Percentiles rank a stretch among this genome's conserved stretches.
Conservation (phyloP, 1,140 invertebrate species). For the Oryctes rhinoceros region DNA sequence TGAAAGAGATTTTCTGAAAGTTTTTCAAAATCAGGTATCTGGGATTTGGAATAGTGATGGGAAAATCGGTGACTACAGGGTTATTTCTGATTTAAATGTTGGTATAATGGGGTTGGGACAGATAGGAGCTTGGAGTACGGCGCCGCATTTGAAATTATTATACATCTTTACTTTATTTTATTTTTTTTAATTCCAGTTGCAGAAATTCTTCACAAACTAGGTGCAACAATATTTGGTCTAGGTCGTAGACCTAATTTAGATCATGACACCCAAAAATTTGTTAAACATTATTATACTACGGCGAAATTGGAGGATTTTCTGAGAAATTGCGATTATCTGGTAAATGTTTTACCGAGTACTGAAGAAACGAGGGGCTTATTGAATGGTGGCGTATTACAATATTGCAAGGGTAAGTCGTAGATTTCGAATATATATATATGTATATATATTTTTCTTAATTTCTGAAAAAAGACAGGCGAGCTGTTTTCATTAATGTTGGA, state of each 20-base stretch:
- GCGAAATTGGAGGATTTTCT: conserved; percentile 61
- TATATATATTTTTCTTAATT: not conserved
- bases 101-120: conserved; percentile 65
- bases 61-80: conserved; percentile 58
- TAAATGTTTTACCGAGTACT: conserved; percentile 67
- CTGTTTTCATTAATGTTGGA: conserved; percentile 69
- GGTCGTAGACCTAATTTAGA: conserved; percentile 56
- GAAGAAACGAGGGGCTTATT: conserved; percentile 64
- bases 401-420: conserved; percentile 54
- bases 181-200: conserved; percentile 58
- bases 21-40: conserved; percentile 60
- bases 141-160: conserved; percentile 18
- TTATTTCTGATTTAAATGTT: conserved; percentile 62
- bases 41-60: conserved; percentile 59
- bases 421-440: not conserved
- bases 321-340: conserved; percentile 66
- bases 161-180: not conserved
- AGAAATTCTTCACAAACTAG: conserved; percentile 60
- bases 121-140: conserved; percentile 63
- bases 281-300: conserved; percentile 56
- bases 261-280: conserved; percentile 52
- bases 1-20: conserved; percentile 62
- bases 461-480: conserved; percentile 51
- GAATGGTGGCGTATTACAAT: conserved; percentile 62
- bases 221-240: conserved; percentile 56